These are phyloP conservation scores for Microcebus griseorufus DNA, from an alignment of 2,113 vertebrate genomes.

Conservation along the genomic window DNA sequence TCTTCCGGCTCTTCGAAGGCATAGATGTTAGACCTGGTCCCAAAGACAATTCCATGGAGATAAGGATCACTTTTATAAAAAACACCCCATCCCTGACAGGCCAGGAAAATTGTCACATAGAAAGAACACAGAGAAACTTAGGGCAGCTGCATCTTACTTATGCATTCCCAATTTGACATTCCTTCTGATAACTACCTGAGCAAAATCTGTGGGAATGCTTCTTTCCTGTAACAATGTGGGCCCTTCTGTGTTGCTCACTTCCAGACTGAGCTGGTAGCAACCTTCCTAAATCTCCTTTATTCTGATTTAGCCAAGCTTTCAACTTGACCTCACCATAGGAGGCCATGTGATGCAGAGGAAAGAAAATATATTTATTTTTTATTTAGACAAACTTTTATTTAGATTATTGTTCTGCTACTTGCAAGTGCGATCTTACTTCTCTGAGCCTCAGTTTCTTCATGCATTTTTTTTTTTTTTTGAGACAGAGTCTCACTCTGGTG, in stretches of 20 bases:
- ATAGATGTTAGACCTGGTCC: background rate
- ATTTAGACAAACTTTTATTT: background rate
- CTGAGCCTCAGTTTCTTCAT: background rate
- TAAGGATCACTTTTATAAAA: background rate
- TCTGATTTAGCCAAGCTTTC: constrained; percentile 5
- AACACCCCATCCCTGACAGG: background rate
- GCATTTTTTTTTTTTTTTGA: background rate
- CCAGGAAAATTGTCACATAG: background rate
- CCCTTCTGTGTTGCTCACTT: background rate
- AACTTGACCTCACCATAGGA: background rate
- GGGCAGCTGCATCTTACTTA: background rate
- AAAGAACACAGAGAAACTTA: background rate
- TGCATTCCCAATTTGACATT: background rate
- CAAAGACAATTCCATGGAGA: background rate
- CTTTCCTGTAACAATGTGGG: background rate
- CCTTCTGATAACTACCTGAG: background rate
- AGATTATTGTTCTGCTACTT: background rate
- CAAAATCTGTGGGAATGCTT: background rate
- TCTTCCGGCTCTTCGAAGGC: background rate
- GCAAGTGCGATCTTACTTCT: background rate
- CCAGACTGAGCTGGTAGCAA: background rate
- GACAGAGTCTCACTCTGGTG: no score
- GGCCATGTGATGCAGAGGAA: background rate
- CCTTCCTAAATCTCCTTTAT: background rate
- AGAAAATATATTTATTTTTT: background rate